Evolutionary conservation across 35 echinoderm and acorn worm genomes (phyloP).

Genomic region (Acanthaster planci): DNA sequence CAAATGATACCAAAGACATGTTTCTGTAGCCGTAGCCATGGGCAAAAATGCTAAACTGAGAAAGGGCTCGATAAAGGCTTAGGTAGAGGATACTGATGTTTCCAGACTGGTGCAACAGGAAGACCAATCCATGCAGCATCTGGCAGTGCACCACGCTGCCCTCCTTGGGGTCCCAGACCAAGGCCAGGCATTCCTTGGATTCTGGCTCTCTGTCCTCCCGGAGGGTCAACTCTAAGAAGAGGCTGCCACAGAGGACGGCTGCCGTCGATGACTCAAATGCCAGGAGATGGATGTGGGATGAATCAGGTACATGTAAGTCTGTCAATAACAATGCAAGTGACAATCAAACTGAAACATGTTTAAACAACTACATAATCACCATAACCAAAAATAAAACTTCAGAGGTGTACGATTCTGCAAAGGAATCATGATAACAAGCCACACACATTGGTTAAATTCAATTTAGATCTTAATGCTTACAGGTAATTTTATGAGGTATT

Average conservation of each 20-base stretch:
- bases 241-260: neutral
- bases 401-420: neutral
- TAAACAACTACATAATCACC: too few species aligned
- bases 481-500: neutral
- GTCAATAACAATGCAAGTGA: neutral
- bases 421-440: neutral
- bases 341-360: too few species aligned
- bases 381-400: neutral
- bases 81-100: slow-evolving; percentile 73
- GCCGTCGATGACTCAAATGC: neutral
- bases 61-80: too few species aligned
- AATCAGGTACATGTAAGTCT: neutral
- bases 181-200: neutral
- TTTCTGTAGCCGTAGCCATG: neutral
- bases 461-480: neutral
- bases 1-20: neutral
- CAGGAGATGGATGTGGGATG: neutral
- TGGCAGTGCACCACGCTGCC: slow-evolving; percentile 36
- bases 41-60: neutral
- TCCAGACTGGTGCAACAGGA: slow-evolving; percentile 56
- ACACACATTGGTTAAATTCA: neutral
- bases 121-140: slow-evolving; percentile 36
- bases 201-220: neutral
- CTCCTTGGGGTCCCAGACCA: slow-evolving; percentile 15
- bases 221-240: neutral